Evolutionary conservation across 2,888 invertebrate genomes (phyloP).

Genomic region (Tinea trinotella): DNA sequence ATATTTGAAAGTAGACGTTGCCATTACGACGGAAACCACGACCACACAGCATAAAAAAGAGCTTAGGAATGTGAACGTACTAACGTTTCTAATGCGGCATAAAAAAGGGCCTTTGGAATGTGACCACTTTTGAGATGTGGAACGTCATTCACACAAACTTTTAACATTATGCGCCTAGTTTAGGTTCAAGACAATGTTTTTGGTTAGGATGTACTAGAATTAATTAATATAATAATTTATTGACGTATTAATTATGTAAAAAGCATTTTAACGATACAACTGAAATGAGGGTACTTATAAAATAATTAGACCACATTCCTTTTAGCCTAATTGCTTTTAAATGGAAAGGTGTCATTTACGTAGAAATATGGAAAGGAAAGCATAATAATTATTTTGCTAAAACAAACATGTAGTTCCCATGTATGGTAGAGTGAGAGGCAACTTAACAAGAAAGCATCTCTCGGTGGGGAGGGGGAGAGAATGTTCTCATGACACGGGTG

Average conservation of each 20-base stretch:
- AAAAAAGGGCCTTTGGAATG: slow-evolving; percentile 30
- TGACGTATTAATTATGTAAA: too few relatives aligned
- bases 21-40: slow-evolving; percentile 71
- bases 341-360: too few relatives aligned
- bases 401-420: background rate
- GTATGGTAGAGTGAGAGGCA: background rate
- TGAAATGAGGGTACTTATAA: too few relatives aligned
- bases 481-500: slow-evolving; percentile 70
- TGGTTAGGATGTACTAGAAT: too few relatives aligned
- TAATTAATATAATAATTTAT: too few relatives aligned
- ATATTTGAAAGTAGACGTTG: slow-evolving; percentile 70
- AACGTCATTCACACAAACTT: background rate
- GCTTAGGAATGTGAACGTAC: slow-evolving; percentile 69
- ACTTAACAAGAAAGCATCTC: slow-evolving; percentile 47
- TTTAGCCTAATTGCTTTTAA: too few relatives aligned
- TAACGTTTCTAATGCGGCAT: slow-evolving; percentile 60
- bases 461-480: slow-evolving; percentile 61
- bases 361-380: slow-evolving; percentile 57
- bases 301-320: too few relatives aligned
- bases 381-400: slow-evolving; percentile 3
- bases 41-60: slow-evolving; percentile 70
- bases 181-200: too few relatives aligned
- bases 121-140: background rate
- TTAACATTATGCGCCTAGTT: too few relatives aligned
- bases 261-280: too few relatives aligned